Percentiles rank a stretch among this genome's conserved stretches.
Conservation (phyloP, 64 coral and sea anemone species). For the Actinia equina region DNA sequence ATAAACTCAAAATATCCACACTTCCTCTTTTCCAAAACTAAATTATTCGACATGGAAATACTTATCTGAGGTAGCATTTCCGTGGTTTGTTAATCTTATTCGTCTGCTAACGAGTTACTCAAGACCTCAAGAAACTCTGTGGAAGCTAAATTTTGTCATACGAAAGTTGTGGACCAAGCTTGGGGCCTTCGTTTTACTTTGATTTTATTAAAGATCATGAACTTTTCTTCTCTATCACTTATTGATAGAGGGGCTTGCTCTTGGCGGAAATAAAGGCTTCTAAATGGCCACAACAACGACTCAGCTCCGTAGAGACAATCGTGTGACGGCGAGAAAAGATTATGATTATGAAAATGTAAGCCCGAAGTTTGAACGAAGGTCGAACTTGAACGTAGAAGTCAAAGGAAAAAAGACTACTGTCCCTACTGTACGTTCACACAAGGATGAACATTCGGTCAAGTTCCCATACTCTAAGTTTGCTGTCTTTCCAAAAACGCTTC, state of each 20-base stretch:
- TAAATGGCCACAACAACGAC: slow-evolving; percentile 31
- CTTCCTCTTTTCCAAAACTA: slow-evolving; percentile 1
- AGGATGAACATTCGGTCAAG: not conserved
- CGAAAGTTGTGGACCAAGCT: not conserved
- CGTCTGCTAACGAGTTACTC: not conserved
- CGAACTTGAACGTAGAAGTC: not conserved
- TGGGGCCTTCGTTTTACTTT: not conserved
- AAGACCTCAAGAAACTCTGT: not conserved
- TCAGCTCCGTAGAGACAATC: not conserved
- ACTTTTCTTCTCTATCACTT: slow-evolving; percentile 27
- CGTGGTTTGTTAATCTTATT: not conserved
- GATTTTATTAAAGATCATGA: slow-evolving; percentile 15
- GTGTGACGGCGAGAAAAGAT: not conserved
- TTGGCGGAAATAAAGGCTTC: slow-evolving; percentile 13
- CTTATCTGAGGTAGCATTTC: not conserved
- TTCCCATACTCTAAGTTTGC: slow-evolving; percentile 45
- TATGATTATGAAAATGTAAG: slow-evolving; percentile 9
- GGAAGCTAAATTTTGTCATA: not conserved
- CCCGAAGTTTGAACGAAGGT: not conserved
- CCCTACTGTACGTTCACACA: not conserved
- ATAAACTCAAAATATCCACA: not conserved
- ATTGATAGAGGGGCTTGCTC: slow-evolving; percentile 15
- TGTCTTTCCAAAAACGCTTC: slow-evolving; percentile 49
- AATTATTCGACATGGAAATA: not conserved
- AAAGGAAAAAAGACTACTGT: not conserved